Percentiles rank a stretch among this genome's conserved stretches.
phyloP scores from a whole-genome alignment of 2,888 invertebrate species.

The Choristoneura rosaceana region DNA sequence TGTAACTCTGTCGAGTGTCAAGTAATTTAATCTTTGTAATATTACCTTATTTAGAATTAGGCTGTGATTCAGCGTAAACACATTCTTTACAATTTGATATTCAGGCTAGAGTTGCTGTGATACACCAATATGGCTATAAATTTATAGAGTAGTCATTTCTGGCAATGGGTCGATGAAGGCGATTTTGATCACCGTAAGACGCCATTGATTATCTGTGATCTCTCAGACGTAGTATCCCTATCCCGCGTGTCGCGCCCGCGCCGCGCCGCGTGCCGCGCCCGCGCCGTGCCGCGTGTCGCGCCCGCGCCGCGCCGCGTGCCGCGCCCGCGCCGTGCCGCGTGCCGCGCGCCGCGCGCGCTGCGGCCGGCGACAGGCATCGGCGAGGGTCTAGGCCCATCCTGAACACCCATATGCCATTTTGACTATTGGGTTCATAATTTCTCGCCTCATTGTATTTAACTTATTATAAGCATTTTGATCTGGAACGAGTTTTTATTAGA shows the following conservation, averaged over 20 bases:
- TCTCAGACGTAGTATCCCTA: conserved; percentile 68
- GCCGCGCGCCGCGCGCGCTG: not conserved
- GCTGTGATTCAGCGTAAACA: conserved; percentile 81
- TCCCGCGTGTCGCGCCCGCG: conserved; percentile 47
- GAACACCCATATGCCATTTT: conserved; percentile 50
- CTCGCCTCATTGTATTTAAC: conserved; percentile 53
- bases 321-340: not conserved
- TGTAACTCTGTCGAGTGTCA: conserved; percentile 63
- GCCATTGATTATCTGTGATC: conserved; percentile 76
- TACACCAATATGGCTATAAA: conserved; percentile 82
- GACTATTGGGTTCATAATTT: conserved; percentile 50
- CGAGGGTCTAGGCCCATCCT: conserved; percentile 39
- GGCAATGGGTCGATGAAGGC: conserved; percentile 62
- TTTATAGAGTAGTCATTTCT: conserved; percentile 74
- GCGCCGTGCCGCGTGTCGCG: not conserved
- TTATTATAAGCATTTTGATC: conserved; percentile 66
- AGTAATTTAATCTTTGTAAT: conserved; percentile 64
- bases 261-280: conserved; percentile 14
- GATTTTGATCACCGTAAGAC: conserved; percentile 54
- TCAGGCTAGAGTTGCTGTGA: conserved; percentile 85
- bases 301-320: conserved; percentile 44
- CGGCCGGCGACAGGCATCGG: not conserved
- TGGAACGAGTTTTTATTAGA: conserved; percentile 74
- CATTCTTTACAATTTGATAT: conserved; percentile 80
- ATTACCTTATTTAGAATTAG: conserved; percentile 78